Evolutionary conservation across 2,888 invertebrate genomes (phyloP).

Genomic region (Cyrtodaria siliqua): DNA sequence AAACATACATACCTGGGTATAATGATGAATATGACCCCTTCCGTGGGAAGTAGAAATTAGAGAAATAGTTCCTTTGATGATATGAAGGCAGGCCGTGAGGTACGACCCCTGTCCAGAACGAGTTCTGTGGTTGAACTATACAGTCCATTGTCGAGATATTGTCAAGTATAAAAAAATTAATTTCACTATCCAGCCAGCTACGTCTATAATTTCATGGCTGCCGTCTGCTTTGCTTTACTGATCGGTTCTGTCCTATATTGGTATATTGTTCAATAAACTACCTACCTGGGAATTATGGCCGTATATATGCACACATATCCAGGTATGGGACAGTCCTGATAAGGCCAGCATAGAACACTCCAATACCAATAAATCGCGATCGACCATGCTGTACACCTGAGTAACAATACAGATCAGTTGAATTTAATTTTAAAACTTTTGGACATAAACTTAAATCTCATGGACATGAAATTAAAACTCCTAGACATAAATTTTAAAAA

Average conservation of each 20-base stretch:
- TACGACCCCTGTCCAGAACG: constrained; percentile 73
- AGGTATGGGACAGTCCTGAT: constrained; percentile 17
- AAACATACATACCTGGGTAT: constrained; percentile 65
- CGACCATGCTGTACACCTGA: too few species aligned
- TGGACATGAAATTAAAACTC: too few species aligned
- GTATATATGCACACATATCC: constrained; percentile 29
- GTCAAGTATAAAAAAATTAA: constrained; percentile 24
- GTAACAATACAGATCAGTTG: too few species aligned
- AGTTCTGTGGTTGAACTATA: constrained; percentile 70
- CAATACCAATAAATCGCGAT: too few species aligned
- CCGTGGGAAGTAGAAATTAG: constrained; percentile 70
- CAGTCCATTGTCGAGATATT: constrained; percentile 71
- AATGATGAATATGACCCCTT: constrained; percentile 66
- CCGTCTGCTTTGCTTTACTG: constrained; percentile 48
- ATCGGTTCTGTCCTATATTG: constrained; percentile 55
- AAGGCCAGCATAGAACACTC: not conserved
- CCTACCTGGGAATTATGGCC: constrained; percentile 53
- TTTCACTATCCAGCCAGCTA: constrained; percentile 66
- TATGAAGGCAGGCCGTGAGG: constrained; percentile 68
- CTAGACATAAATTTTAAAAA: too few species aligned
- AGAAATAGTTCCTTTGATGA: constrained; percentile 68
- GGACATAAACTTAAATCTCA: too few species aligned
- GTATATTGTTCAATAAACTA: constrained; percentile 64
- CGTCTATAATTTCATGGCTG: constrained; percentile 56
- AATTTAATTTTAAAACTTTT: too few species aligned